Evolutionary conservation across 2,113 vertebrate species (phyloP).

Genomic region (Damaliscus lunatus): DNA sequence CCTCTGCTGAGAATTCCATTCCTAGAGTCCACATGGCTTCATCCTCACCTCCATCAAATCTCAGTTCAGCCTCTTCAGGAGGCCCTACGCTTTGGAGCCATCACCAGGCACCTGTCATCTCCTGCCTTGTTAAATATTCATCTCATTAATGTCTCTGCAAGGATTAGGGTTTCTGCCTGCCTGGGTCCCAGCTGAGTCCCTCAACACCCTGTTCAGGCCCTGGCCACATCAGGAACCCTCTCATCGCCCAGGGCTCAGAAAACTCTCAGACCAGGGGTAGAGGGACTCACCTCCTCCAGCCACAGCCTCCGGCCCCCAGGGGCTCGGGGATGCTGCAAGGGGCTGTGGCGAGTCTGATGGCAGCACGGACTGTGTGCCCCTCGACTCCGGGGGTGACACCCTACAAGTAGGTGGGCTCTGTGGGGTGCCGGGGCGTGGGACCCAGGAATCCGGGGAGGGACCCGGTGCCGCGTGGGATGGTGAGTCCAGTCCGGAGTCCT

Average conservation of each 20-base stretch:
- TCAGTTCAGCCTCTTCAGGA: not conserved
- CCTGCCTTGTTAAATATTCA: not conserved
- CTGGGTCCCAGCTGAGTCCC: not conserved
- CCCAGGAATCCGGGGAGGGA: slow-evolving; percentile 92
- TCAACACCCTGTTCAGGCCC: not conserved
- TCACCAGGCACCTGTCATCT: not conserved
- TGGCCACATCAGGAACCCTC: not conserved
- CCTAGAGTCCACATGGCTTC: not conserved
- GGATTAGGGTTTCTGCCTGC: not conserved
- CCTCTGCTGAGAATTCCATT: not conserved
- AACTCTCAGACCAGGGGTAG: not conserved
- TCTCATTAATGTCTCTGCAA: not conserved
- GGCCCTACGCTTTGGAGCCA: not conserved
- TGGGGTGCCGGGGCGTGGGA: slow-evolving; percentile 78
- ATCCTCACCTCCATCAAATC: not conserved
- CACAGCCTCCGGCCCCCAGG: slow-evolving; percentile 59
- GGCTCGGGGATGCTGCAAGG: not conserved
- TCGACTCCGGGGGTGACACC: not conserved
- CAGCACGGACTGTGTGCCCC: not conserved
- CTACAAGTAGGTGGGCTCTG: slow-evolving; percentile 72
- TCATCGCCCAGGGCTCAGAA: not conserved
- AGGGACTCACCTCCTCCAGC: slow-evolving; percentile 44
- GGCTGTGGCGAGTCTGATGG: slow-evolving; percentile 19
- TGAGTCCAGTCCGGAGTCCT: slow-evolving; percentile 93
- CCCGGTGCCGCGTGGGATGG: slow-evolving; percentile 89